Base-by-base conservation (phyloP, 2,888 invertebrate species). In the Hyalella azteca region DNA sequence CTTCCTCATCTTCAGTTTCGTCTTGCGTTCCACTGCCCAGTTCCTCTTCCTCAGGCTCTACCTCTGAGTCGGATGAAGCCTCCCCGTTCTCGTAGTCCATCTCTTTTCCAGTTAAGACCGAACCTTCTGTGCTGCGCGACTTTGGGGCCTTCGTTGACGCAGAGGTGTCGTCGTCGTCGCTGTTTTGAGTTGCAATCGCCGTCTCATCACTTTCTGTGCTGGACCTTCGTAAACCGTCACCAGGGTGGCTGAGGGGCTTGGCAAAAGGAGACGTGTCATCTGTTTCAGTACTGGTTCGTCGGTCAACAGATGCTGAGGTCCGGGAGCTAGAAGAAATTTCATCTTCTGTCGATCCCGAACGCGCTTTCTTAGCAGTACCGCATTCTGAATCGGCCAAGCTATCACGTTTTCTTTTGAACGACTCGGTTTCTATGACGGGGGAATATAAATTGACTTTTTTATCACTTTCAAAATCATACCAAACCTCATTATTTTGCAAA, bases 1-100 rank as follows among this genome's bases (percentile, higher is more conserved):
- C 81, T 40, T 77, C 80, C 13, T 45, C 45, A 66, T 80, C 78
- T 3, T 36, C 66, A n/a, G 77, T 79, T 41, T 36, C 22, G 22
- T 48, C 13, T 32, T 73, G 40, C 32, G 77, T 49, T 49, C 73
- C 41, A 75, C 75, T 32, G 45, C 45, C 66, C 11, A 76, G 41
- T 22, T 36, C 48, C 11, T 40, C 50, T 45, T 73, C 78, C 36
- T 36, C 60, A 13, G 49, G 59, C 5, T 66, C 66, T 29, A 15
- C 66, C 7, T 59, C 75, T 78, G 45, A 45, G 22, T 29, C 29
- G 29, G 73, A n/a, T 15, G 59, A 29, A 13, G 40, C 29, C 9
- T 40, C 66, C 11, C 36, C 36, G 66, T 66, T 66, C 36, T 66
- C 66, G 29, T 32, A 36, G 39, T 66, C 66, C 13, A 66, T 22